Percentiles rank a stretch among this genome's conserved stretches.
Conservation (phyloP, 2,888 invertebrate genomes). For the Gymnosoma rotundatum region DNA sequence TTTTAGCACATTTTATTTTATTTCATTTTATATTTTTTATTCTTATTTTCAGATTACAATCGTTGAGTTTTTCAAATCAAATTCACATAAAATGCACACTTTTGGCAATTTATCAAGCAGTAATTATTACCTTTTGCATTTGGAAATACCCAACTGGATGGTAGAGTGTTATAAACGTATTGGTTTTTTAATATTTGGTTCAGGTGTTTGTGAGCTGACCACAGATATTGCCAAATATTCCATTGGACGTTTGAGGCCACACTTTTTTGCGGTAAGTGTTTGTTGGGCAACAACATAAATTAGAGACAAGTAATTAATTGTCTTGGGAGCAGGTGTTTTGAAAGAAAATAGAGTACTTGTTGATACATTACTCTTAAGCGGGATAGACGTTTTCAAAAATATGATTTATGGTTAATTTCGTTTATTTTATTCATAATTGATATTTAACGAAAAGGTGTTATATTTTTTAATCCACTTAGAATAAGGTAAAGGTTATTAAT, state of each 20-base stretch:
- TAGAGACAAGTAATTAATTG: slow-evolving; percentile 10
- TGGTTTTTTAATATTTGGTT: slow-evolving; percentile 93
- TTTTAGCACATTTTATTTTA: slow-evolving; percentile 31
- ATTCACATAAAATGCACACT: slow-evolving; percentile 71
- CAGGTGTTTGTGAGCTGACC: slow-evolving; percentile 91
- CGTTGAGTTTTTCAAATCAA: slow-evolving; percentile 85
- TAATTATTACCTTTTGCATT: slow-evolving; percentile 84
- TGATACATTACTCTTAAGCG: neutral
- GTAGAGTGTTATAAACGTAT: slow-evolving; percentile 88
- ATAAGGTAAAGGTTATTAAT: no score
- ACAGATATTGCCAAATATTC: slow-evolving; percentile 97
- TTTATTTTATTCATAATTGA: neutral
- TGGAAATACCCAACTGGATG: slow-evolving; percentile 87
- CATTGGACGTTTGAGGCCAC: slow-evolving; percentile 95
- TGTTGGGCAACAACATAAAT: slow-evolving; percentile 26
- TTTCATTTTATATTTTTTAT: slow-evolving; percentile 14
- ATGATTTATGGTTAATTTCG: neutral
- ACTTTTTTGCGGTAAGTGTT: slow-evolving; percentile 90
- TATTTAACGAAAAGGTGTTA: no score
- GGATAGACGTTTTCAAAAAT: neutral
- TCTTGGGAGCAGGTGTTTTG: slow-evolving; percentile 13
- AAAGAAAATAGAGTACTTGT: neutral
- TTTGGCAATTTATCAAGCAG: slow-evolving; percentile 77
- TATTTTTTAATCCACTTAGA: no score
- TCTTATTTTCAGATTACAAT: slow-evolving; percentile 85